Base-by-base conservation (phyloP, 2,888 invertebrate species). In the Lasioglossum vierecki region DNA sequence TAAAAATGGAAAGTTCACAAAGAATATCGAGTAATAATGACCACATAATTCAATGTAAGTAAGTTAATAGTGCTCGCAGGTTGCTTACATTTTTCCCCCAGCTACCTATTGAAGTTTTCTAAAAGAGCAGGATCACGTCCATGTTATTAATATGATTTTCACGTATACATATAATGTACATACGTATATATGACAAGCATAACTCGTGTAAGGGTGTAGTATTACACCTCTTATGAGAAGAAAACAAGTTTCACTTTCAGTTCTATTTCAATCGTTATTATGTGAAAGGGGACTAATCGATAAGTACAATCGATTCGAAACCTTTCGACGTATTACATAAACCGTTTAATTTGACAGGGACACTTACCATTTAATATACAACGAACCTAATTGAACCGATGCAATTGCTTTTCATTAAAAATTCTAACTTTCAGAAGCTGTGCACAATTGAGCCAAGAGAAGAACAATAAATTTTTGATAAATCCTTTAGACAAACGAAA, bases 261-360 rank as follows among this genome's bases (percentile, higher is more conserved):
- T 39, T 68, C 66, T 68, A 68, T 35, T 73, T 72, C 18, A 72
- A 72, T n/a, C 44, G 63, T 63, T 46, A 74, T 26, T n/a, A 49
- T 26, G n/a, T 26, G 22, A 66, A 66, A 44, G 63, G 63, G 63
- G 63, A 30, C 30, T 63, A 63, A 63, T 63, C 63, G 63, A 63
- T 63, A 63, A 63, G 18, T 63, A 68, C 35, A 68, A 39, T 68
- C 66, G 66, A 68, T 35, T 6, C 22, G 46, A 22, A 49, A 26
- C 39, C 63, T 39, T 26, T 39, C 22, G 18, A 35, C 74, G 9
- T 68, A 30, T 68, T 39, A 63, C 30, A 30, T 63, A 63, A 63
- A 63, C 30, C 30, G 1, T 63, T 30, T 63, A 63, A 63, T 63
- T 63, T 63, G 63, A 18, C 63, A 63, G 30, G 15, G 30, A 63